A percentile compares a stretch with the other conserved stretches of the same genome.
phyloP scores from a whole-genome alignment of 1,140 invertebrate genomes.

The Hesperophylax magnus region DNA sequence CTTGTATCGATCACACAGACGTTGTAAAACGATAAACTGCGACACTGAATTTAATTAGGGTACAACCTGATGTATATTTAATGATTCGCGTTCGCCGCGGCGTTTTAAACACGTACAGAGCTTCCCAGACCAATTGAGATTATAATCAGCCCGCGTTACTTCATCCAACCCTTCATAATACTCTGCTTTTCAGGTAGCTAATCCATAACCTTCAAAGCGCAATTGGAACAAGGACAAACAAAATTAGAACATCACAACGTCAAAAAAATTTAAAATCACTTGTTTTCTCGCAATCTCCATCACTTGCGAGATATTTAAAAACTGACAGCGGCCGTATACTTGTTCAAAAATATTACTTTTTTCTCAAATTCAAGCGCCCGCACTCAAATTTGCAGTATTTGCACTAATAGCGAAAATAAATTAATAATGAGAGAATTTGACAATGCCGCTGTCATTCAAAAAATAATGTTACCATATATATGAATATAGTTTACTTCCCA shows the following conservation, averaged over 20 bases:
- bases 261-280: background rate
- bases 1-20: slow-evolving; percentile 25
- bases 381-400: slow-evolving; percentile 27
- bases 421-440: slow-evolving; percentile 6
- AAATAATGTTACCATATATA: slow-evolving; percentile 28
- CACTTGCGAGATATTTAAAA: background rate
- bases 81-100: background rate
- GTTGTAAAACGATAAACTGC: slow-evolving; percentile 9
- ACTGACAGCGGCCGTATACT: background rate
- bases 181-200: slow-evolving; percentile 9
- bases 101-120: background rate
- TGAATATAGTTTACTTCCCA: background rate
- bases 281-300: background rate
- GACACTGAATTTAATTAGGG: background rate
- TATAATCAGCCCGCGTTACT: slow-evolving; percentile 15
- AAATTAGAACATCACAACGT: slow-evolving; percentile 28
- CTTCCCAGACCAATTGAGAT: background rate
- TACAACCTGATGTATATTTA: background rate
- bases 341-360: background rate
- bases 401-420: slow-evolving; percentile 18
- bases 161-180: slow-evolving; percentile 15
- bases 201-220: slow-evolving; percentile 41
- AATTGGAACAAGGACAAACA: slow-evolving; percentile 43
- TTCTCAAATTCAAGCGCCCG: slow-evolving; percentile 6
- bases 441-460: slow-evolving; percentile 37